phyloP scores from a whole-genome alignment of 2,888 invertebrate species.

The Apeira syringaria region DNA sequence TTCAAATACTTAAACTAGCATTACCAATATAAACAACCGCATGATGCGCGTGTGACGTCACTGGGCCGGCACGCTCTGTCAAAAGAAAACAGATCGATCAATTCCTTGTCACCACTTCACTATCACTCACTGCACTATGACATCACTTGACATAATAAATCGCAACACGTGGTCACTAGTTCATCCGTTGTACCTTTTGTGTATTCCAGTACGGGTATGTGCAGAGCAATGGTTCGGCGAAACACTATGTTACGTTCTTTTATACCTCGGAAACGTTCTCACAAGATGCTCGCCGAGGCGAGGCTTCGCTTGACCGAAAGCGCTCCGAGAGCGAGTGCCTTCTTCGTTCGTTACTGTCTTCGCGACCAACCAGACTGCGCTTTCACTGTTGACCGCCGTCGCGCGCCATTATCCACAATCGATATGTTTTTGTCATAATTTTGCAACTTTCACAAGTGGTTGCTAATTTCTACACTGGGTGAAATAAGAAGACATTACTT shows the following conservation, averaged over 20 bases:
- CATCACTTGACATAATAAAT: constrained; percentile 30
- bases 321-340: constrained; percentile 38
- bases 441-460: constrained; percentile 44
- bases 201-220: constrained; percentile 51
- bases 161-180: constrained; percentile 25
- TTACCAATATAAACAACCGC: constrained; percentile 74
- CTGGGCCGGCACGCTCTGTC: constrained; percentile 63
- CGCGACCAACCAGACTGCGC: constrained; percentile 57
- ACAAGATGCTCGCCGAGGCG: constrained; percentile 64
- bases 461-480: constrained; percentile 7
- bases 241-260: constrained; percentile 71
- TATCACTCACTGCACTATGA: constrained; percentile 46
- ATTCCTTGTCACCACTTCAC: constrained; percentile 31
- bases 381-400: constrained; percentile 44
- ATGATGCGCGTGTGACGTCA: constrained; percentile 52
- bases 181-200: constrained; percentile 41
- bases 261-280: constrained; percentile 80
- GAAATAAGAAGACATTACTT: constrained; percentile 6
- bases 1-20: constrained; percentile 21
- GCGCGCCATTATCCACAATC: constrained; percentile 27
- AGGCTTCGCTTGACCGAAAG: constrained; percentile 65
- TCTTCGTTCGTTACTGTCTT: constrained; percentile 24
- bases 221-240: constrained; percentile 73
- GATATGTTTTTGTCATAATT: constrained; percentile 41
- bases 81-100: constrained; percentile 66